phyloP scores from a whole-genome alignment of 2,113 vertebrate species.

The Emydocephalus ijimae region DNA sequence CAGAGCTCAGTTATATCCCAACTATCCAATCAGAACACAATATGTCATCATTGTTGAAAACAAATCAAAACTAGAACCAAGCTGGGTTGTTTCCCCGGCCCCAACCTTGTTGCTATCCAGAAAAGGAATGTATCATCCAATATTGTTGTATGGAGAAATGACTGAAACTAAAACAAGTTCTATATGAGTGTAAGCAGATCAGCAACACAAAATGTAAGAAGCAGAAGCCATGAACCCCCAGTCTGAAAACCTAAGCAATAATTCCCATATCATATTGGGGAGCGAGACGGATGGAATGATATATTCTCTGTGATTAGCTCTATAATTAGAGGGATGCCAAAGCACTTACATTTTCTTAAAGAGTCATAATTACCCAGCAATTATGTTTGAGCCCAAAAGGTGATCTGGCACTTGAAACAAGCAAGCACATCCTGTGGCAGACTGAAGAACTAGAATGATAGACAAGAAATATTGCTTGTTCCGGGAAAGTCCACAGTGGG shows the following conservation, averaged over 20 bases:
- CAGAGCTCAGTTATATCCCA: not conserved
- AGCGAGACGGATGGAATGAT: not conserved
- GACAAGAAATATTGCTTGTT: not conserved
- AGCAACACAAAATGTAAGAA: not conserved
- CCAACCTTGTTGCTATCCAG: not conserved
- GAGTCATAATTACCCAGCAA: not conserved
- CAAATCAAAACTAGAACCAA: not conserved
- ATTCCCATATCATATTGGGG: not conserved
- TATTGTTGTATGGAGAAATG: not conserved
- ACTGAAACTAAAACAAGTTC: not conserved
- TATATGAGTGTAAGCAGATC: not conserved
- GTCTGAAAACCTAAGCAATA: not conserved
- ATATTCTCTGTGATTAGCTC: not conserved
- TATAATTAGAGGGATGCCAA: not conserved
- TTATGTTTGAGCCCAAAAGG: constrained; percentile 1
- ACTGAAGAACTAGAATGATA: not conserved
- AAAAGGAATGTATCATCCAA: not conserved
- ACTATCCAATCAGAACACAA: not conserved
- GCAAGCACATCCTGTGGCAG: not conserved
- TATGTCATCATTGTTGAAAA: not conserved
- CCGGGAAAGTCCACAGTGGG: not conserved
- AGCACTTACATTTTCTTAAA: not conserved
- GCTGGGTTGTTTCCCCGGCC: not conserved
- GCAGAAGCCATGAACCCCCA: not conserved
- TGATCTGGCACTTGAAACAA: not conserved